Base-by-base conservation (phyloP, 2,797 vertebrate species). In the Eurystomus glaucurus region DNA sequence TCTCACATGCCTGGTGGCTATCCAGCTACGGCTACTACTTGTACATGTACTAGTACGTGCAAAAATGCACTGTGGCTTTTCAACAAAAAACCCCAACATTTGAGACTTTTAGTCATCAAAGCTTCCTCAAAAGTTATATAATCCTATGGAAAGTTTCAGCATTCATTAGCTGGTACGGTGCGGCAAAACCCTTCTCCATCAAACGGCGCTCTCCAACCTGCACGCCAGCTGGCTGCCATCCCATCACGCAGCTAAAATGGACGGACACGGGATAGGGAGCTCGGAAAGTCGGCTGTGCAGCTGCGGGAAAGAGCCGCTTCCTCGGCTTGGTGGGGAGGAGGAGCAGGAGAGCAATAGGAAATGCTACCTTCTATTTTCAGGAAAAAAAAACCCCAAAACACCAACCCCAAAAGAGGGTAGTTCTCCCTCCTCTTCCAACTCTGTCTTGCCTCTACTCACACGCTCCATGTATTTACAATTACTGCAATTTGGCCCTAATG, bases 401-500 rank as follows among this genome's bases (percentile, higher is more conserved):
- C 3, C 29, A 25, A 46, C 29, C 31, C 9, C 11, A 14, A 55
- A 45, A 39, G 26, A 75, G 11, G 14, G 11, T 5, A n/a, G 35
- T 28, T 28, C 19, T 66, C 29, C n/a, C 23, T 43, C 7, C 25
- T 76, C 54, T 62, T 46, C 66, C 23, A 29, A 14, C 17, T 33
- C 25, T 17, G 11, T 22, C 39, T 41, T 3, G 0, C 5, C 29
- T 57, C 79, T 43, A 20, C 12, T 70, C 9, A 23, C 18, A 14
- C 0, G 2, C 3, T 55, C 46, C 46, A 50, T 3, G 0, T 10
- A 29, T n/a, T 82, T 48, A 52, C 48, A 35, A 37, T 26, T 11
- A 22, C 29, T 52, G 45, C 29, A 22, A 11, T 11, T 14, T 48
- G 26, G 26, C 23, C 50, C 11, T 14, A 43, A 25, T 5, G 31